phyloP scores from a whole-genome alignment of 2,888 invertebrate species.

The Drosophila nigritarsus region DNA sequence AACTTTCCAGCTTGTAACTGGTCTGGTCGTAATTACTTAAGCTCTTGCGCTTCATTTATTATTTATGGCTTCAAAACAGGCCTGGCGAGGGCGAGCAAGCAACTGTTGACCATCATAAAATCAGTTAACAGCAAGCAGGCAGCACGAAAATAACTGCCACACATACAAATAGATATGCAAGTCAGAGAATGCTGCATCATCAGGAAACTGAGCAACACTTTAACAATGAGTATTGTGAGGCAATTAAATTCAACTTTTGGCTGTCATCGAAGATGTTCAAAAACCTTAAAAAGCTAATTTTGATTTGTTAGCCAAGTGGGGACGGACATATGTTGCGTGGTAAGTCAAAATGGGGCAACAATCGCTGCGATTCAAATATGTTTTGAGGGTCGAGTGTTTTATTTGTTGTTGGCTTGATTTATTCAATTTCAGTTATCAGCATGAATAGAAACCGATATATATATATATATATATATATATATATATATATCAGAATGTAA shows the following conservation, averaged over 20 bases:
- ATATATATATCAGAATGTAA: not conserved
- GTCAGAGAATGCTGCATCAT: not conserved
- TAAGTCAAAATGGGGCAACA: not conserved
- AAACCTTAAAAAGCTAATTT: not conserved
- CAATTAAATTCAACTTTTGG: not conserved
- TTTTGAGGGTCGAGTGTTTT: conserved; percentile 12
- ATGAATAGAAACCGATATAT: conserved; percentile 6
- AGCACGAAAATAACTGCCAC: not conserved
- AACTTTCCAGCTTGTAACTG: not conserved
- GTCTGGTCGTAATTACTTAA: conserved; percentile 25
- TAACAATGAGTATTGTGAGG: not conserved
- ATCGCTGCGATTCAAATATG: conserved; percentile 1
- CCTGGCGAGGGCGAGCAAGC: too few relatives aligned
- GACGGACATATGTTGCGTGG: not conserved
- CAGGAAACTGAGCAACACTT: not conserved
- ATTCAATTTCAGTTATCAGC: conserved; percentile 19
- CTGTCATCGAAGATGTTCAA: not conserved
- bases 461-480: not conserved
- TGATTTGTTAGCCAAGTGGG: not conserved
- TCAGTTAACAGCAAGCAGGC: not conserved
- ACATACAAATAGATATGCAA: not conserved
- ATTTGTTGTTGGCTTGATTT: conserved; percentile 4
- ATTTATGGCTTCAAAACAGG: conserved; percentile 14
- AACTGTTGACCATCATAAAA: not conserved
- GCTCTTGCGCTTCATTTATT: conserved; percentile 58